Evolutionary conservation across 1,140 invertebrate genomes (phyloP).

Genomic region (Telenomus remus): DNA sequence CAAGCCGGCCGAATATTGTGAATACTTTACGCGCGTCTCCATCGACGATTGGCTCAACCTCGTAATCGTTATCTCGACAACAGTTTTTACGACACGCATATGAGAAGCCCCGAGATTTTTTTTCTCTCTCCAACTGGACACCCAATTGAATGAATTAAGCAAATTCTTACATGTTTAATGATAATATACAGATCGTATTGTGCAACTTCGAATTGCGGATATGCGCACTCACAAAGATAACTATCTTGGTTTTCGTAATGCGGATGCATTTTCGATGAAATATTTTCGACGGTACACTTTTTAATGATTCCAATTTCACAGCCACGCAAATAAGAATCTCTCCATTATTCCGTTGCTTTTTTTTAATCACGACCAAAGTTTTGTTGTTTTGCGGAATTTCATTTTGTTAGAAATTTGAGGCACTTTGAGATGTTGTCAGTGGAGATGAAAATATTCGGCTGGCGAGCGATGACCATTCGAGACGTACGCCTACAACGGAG

Average conservation of each 20-base stretch:
- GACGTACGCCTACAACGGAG: slow-evolving; percentile 51
- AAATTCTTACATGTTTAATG: slow-evolving; percentile 37
- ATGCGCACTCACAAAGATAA: slow-evolving; percentile 26
- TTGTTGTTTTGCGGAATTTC: too few species aligned
- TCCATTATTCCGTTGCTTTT: neutral
- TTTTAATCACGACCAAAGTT: too few species aligned
- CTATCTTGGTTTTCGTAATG: slow-evolving; percentile 6
- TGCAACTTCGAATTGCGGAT: slow-evolving; percentile 33
- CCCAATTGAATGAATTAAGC: slow-evolving; percentile 26
- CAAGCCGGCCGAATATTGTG: slow-evolving; percentile 39
- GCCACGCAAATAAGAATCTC: neutral
- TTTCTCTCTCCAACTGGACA: neutral
- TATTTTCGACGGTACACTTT: too few species aligned
- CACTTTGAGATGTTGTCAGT: too few species aligned
- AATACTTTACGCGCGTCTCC: slow-evolving; percentile 25
- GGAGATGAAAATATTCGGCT: too few species aligned
- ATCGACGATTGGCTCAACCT: slow-evolving; percentile 28
- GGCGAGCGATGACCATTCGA: slow-evolving; percentile 55
- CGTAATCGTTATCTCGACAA: slow-evolving; percentile 39
- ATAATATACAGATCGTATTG: slow-evolving; percentile 37
- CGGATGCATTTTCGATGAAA: neutral
- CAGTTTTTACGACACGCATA: slow-evolving; percentile 21
- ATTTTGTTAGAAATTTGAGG: too few species aligned
- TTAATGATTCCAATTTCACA: too few species aligned
- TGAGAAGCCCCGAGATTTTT: slow-evolving; percentile 20